These are phyloP conservation scores for Pelochelys cantorii DNA, from an alignment of 2,797 vertebrate species.

Conservation along the genomic window DNA sequence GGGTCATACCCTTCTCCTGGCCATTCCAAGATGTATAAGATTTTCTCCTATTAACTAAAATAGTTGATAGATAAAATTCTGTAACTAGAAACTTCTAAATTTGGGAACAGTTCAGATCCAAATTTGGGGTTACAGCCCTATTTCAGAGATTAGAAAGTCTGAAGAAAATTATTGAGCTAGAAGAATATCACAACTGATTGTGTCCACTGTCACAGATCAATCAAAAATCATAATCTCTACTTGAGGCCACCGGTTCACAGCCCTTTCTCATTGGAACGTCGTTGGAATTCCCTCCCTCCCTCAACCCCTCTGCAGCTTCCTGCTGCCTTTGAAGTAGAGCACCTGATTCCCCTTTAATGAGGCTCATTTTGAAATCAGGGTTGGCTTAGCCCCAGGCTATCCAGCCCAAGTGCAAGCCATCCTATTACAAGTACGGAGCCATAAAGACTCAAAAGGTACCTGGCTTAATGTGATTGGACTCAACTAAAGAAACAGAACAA, in stretches of 20 bases:
- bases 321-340: not conserved
- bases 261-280: not conserved
- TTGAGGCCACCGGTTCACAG: not conserved
- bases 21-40: not conserved
- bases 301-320: not conserved
- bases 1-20: not conserved
- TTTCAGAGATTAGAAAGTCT: not conserved
- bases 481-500: not conserved
- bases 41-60: not conserved
- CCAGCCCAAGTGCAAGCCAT: not conserved
- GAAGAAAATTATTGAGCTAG: not conserved
- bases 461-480: not conserved
- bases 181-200: not conserved
- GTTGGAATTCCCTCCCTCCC: not conserved
- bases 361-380: not conserved
- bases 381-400: not conserved
- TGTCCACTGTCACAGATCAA: not conserved
- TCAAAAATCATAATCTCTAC: not conserved
- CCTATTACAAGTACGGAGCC: not conserved
- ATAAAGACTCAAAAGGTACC: accelerated
- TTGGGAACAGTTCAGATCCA: not conserved
- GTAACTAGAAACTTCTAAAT: not conserved
- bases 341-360: not conserved
- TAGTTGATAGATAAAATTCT: not conserved
- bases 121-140: not conserved